Percentiles rank a stretch among this genome's conserved stretches.
Evolutionary conservation across 2,113 vertebrate species (phyloP).

Genomic region (Condylura cristata): DNA sequence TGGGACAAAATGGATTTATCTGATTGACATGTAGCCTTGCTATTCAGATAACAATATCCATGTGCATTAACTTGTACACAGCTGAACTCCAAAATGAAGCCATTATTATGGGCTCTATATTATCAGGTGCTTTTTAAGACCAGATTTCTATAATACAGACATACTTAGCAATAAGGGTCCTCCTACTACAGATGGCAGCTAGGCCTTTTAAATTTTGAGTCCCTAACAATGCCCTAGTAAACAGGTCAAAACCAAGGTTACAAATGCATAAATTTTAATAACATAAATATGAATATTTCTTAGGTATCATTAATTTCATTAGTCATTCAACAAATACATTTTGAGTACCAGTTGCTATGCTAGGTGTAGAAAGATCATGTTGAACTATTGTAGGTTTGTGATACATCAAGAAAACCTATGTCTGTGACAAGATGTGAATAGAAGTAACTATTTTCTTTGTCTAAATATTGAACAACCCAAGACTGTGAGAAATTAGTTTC

Average conservation of each 20-base stretch:
- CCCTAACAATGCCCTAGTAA: not conserved
- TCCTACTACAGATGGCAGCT: not conserved
- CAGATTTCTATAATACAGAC: not conserved
- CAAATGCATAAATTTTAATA: not conserved
- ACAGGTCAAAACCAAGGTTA: not conserved
- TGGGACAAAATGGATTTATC: not conserved
- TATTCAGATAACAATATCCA: not conserved
- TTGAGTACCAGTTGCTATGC: not conserved
- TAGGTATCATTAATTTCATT: not conserved
- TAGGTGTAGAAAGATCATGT: not conserved
- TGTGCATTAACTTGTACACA: not conserved
- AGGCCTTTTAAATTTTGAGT: not conserved
- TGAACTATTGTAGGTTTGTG: not conserved
- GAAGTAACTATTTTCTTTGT: not conserved
- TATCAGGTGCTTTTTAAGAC: not conserved
- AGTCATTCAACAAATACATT: not conserved
- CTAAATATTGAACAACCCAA: not conserved
- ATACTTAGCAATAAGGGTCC: not conserved
- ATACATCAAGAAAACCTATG: not conserved
- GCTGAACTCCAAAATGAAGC: not conserved
- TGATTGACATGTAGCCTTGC: not conserved
- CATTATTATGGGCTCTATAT: not conserved
- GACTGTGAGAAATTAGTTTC: not conserved
- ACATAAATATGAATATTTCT: not conserved
- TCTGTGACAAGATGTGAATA: not conserved